Conservation (phyloP, 1,140 invertebrate species). For the Listronotus oregonensis region DNA sequence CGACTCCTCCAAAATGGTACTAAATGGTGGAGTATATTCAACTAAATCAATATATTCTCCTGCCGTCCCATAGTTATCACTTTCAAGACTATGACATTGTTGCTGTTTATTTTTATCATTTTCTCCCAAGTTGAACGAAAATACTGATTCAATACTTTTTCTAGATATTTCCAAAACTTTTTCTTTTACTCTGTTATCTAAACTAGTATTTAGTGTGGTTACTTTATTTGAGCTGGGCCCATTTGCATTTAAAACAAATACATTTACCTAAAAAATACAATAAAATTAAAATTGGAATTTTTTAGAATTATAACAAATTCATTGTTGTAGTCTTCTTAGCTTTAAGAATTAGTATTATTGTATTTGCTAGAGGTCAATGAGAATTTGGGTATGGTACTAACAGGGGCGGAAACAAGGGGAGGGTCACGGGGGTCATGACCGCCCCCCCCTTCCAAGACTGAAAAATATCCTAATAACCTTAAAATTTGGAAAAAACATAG, state of each 20-base stretch:
- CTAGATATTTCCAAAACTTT: conserved; percentile 35
- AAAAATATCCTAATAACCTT: no score
- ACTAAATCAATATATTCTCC: conserved; percentile 13
- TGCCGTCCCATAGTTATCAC: conserved; percentile 1
- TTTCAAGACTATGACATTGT: not conserved
- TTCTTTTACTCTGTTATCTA: conserved; percentile 14
- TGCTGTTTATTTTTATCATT: conserved; percentile 3
- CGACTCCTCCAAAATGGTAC: conserved; percentile 32
- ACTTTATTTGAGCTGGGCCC: not conserved
- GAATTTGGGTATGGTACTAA: no score
- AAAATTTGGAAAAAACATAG: no score
- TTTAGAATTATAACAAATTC: no score
- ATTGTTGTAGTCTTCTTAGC: no score
- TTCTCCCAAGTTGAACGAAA: conserved; percentile 15
- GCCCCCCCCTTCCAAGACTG: no score
- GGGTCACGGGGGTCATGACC: no score
- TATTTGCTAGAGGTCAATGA: no score
- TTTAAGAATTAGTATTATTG: no score
- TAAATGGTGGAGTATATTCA: conserved; percentile 24
- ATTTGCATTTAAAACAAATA: conserved; percentile 29
- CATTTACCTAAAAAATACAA: conserved; percentile 31
- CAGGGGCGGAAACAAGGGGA: no score
- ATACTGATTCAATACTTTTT: conserved; percentile 28
- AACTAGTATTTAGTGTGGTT: not conserved
- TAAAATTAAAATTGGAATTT: not conserved